phyloP scores from a whole-genome alignment of 2,113 vertebrate species.

The Poicephalus meyeri region DNA sequence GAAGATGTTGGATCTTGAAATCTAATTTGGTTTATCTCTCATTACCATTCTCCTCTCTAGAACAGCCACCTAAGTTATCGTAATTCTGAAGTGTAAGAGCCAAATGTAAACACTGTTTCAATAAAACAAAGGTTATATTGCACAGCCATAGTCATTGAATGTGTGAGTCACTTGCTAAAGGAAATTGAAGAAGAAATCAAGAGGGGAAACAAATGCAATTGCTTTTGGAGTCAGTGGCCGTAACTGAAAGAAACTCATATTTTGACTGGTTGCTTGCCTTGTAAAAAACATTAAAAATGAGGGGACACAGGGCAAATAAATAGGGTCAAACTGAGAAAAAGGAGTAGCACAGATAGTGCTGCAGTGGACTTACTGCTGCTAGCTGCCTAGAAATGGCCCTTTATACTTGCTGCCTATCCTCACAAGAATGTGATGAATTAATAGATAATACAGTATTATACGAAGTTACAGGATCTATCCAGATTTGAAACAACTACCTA shows the following conservation, averaged over 20 bases:
- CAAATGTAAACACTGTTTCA: not conserved
- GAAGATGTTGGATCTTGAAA: not conserved
- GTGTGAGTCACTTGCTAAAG: not conserved
- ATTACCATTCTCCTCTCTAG: not conserved
- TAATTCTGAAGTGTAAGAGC: not conserved
- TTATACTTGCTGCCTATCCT: not conserved
- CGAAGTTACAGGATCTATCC: not conserved
- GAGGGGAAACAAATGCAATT: not conserved
- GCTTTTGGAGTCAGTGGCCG: not conserved
- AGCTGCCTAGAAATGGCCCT: not conserved
- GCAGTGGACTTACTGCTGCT: not conserved
- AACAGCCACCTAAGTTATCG: not conserved
- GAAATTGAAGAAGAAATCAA: not conserved
- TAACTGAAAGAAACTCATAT: not conserved
- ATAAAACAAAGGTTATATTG: not conserved
- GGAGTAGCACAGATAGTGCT: not conserved
- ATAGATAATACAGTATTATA: not conserved
- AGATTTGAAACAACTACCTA: not conserved
- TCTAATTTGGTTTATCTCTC: not conserved
- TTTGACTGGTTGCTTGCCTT: not conserved
- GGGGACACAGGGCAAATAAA: not conserved
- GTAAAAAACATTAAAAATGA: not conserved
- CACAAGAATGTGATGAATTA: not conserved
- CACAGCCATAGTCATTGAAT: not conserved
- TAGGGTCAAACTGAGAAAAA: not conserved